A percentile compares a stretch with the other conserved stretches of the same genome.
phyloP scores from a whole-genome alignment of 2,797 vertebrate genomes.

The Bovichtus diacanthus region DNA sequence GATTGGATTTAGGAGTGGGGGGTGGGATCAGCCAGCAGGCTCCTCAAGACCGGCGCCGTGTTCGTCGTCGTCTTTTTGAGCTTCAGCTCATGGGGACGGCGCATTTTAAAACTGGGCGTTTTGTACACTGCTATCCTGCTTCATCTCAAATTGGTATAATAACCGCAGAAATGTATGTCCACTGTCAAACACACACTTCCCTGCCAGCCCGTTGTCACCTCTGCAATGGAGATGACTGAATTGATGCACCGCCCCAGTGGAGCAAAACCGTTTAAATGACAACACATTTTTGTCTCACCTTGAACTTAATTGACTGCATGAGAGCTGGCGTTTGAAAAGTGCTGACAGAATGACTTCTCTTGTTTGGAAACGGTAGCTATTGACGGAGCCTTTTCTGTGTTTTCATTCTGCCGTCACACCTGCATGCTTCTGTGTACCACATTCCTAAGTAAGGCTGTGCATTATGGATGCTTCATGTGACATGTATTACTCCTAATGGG shows the following conservation, averaged over 20 bases:
- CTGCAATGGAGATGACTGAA: constrained; percentile 70
- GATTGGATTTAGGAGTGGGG: constrained; percentile 75
- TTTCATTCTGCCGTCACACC: constrained; percentile 50
- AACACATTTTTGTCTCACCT: constrained; percentile 85
- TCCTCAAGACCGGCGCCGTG: constrained; percentile 13
- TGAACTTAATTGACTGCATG: constrained; percentile 86
- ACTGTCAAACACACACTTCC: constrained; percentile 73
- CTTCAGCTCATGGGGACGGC: not conserved
- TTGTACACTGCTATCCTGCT: constrained; percentile 28
- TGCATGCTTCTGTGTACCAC: constrained; percentile 24
- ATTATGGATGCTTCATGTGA: constrained; percentile 33
- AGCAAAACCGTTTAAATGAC: constrained; percentile 80
- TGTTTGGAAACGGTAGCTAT: constrained; percentile 54
- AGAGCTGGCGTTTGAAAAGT: constrained; percentile 75
- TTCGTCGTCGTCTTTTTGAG: constrained; percentile 17
- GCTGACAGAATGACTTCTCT: constrained; percentile 76
- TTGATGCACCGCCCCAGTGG: constrained; percentile 73
- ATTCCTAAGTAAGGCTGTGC: constrained; percentile 16
- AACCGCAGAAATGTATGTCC: constrained; percentile 47
- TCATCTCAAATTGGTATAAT: constrained; percentile 41
- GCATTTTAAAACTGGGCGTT: constrained; percentile 29
- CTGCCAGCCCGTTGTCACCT: constrained; percentile 75
- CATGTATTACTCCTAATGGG: constrained; percentile 37
- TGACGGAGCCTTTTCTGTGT: constrained; percentile 46
- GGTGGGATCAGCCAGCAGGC: constrained; percentile 24